Percentiles rank a stretch among this genome's conserved stretches.
phyloP scores from a whole-genome alignment of 2,888 invertebrate species.

The Abrostola tripartita region DNA sequence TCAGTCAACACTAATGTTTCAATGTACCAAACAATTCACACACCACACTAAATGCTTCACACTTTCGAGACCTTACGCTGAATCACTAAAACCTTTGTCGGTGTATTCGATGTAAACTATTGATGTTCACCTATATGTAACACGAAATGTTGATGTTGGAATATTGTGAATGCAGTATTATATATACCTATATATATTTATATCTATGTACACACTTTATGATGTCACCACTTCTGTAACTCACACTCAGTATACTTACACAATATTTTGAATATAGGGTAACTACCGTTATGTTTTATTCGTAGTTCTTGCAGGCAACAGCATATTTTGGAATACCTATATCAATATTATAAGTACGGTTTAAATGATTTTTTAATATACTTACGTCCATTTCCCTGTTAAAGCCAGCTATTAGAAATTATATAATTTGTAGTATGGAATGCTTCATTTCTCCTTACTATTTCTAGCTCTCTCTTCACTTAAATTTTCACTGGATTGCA shows the following conservation, averaged over 20 bases:
- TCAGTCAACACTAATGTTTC: slow-evolving; percentile 82
- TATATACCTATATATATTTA: slow-evolving; percentile 26
- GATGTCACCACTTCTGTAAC: slow-evolving; percentile 68
- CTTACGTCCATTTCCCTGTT: slow-evolving; percentile 88
- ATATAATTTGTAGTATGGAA: slow-evolving; percentile 86
- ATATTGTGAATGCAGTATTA: slow-evolving; percentile 64
- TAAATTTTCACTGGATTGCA: slow-evolving; percentile 86
- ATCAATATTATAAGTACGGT: slow-evolving; percentile 66
- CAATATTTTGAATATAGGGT: slow-evolving; percentile 66
- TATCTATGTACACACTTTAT: slow-evolving; percentile 61
- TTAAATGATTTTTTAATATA: slow-evolving; percentile 68
- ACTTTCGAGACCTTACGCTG: slow-evolving; percentile 63
- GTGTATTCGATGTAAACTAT: slow-evolving; percentile 71
- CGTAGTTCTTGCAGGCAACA: slow-evolving; percentile 71
- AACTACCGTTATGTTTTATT: slow-evolving; percentile 59
- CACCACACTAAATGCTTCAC: slow-evolving; percentile 77
- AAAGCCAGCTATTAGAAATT: slow-evolving; percentile 86
- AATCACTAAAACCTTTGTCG: slow-evolving; percentile 65
- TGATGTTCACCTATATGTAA: slow-evolving; percentile 65
- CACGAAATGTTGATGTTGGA: slow-evolving; percentile 60
- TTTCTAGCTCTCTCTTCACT: slow-evolving; percentile 85
- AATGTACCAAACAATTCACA: slow-evolving; percentile 78
- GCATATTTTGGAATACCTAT: slow-evolving; percentile 65
- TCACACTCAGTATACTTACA: slow-evolving; percentile 70
- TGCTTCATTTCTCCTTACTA: slow-evolving; percentile 87